A percentile compares a stretch with the other conserved stretches of the same genome.
Conservation (phyloP, 1,140 invertebrate species). For the Ostrea denselamellosa region DNA sequence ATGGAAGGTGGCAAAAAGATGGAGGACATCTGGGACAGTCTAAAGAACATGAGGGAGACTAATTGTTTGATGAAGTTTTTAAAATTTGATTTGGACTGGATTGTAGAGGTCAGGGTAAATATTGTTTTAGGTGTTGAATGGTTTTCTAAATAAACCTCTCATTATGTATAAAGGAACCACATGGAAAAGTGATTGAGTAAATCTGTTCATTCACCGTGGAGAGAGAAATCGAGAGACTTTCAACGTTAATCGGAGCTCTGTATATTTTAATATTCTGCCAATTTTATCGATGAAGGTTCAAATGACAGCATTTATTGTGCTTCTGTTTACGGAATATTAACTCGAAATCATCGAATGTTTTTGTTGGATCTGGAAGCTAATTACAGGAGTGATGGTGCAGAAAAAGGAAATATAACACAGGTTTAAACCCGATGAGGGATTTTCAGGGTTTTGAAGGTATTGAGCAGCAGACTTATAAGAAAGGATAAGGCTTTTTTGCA, state of each 20-base stretch:
- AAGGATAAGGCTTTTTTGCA: slow-evolving; percentile 25
- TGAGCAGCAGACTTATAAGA: slow-evolving; percentile 9
- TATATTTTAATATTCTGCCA: background rate
- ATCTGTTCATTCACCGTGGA: slow-evolving; percentile 23
- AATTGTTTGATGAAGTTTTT: background rate
- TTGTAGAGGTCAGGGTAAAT: slow-evolving; percentile 15
- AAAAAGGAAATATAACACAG: slow-evolving; percentile 29
- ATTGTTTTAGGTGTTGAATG: slow-evolving; percentile 39
- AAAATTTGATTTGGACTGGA: slow-evolving; percentile 1
- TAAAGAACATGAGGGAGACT: background rate
- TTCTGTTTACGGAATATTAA: slow-evolving; percentile 31
- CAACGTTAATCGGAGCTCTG: background rate
- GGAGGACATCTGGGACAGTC: background rate
- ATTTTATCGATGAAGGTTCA: slow-evolving; percentile 3
- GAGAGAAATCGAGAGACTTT: background rate
- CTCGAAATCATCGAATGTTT: slow-evolving; percentile 23
- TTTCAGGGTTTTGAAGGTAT: background rate
- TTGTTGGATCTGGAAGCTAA: slow-evolving; percentile 20
- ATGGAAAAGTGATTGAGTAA: slow-evolving; percentile 20
- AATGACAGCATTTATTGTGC: background rate
- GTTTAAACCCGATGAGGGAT: slow-evolving; percentile 9
- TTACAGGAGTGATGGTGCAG: slow-evolving; percentile 20
- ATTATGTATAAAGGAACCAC: slow-evolving; percentile 31
- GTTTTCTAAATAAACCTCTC: slow-evolving; percentile 35
- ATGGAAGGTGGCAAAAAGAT: background rate